phyloP scores from a whole-genome alignment of 37 sponge, comb jelly and placozoan species.

The Geodia barretti region DNA sequence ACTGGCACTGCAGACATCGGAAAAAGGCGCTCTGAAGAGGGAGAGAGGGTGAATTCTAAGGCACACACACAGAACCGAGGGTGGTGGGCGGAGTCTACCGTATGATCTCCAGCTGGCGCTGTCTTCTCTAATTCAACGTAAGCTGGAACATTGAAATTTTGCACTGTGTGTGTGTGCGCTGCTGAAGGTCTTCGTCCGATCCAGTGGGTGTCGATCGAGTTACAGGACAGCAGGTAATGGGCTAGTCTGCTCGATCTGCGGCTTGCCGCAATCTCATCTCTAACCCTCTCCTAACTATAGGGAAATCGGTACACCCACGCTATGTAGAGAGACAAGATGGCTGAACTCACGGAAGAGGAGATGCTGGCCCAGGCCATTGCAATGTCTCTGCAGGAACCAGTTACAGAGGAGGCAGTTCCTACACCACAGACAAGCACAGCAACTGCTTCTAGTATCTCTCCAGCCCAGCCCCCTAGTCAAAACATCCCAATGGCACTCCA shows the following conservation, averaged over 20 bases:
- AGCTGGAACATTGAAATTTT: not conserved
- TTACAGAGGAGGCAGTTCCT: too few species aligned
- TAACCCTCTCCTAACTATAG: not conserved
- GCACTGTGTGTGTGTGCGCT: not conserved
- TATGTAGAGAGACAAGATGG: not conserved
- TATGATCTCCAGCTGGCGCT: too few species aligned
- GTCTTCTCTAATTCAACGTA: not conserved
- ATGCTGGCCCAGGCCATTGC: conserved; percentile 56
- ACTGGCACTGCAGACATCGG: conserved; percentile 81
- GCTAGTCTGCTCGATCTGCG: not conserved
- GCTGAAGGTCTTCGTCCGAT: too few species aligned
- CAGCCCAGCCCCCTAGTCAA: too few species aligned
- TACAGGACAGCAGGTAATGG: too few species aligned
- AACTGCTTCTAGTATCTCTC: too few species aligned
- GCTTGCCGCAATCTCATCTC: not conserved
- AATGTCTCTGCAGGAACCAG: conserved; percentile 43
- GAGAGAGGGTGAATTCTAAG: too few species aligned
- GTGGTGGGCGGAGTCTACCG: not conserved
- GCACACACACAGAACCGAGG: not conserved
- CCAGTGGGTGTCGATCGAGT: too few species aligned
- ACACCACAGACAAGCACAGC: too few species aligned
- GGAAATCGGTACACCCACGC: not conserved
- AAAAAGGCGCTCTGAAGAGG: too few species aligned
- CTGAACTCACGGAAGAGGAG: conserved; percentile 33
- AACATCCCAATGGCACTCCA: too few species aligned